Evolutionary conservation across 1,140 invertebrate genomes (phyloP).

Genomic region (Triops longicaudatus): DNA sequence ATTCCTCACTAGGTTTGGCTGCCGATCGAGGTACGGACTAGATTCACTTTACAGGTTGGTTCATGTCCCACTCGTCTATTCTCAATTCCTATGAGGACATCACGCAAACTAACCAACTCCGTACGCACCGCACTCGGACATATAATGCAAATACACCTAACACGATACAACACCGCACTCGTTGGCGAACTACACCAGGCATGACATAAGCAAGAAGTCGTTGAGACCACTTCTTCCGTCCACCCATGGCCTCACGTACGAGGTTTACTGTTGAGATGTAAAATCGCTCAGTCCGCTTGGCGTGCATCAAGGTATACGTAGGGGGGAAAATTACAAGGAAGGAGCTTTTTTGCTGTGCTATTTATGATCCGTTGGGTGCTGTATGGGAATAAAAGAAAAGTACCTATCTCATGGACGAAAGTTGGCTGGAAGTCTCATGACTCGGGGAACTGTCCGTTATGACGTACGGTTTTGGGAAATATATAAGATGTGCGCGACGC

Average conservation of each 20-base stretch:
- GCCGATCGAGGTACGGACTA: background rate
- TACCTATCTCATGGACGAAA: background rate
- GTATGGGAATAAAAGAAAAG: background rate
- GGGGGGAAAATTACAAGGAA: background rate
- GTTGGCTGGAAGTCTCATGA: slow-evolving; percentile 2
- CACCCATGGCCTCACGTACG: too few species aligned
- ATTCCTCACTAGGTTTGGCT: background rate
- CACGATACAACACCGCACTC: background rate
- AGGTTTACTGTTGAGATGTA: too few species aligned
- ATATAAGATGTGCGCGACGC: background rate
- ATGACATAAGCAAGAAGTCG: background rate
- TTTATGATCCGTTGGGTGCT: background rate
- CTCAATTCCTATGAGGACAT: background rate
- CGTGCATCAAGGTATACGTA: too few species aligned
- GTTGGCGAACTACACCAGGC: background rate
- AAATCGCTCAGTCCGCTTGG: too few species aligned
- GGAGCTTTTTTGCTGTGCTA: too few species aligned
- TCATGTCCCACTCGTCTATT: background rate
- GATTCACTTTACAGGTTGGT: background rate
- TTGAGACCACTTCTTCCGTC: too few species aligned
- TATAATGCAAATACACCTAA: background rate
- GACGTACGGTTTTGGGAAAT: background rate
- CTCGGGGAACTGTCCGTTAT: background rate
- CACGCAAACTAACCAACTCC: background rate
- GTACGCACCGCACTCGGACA: background rate